phyloP scores from a whole-genome alignment of 2,113 vertebrate genomes.

The Syrmaticus mikado region DNA sequence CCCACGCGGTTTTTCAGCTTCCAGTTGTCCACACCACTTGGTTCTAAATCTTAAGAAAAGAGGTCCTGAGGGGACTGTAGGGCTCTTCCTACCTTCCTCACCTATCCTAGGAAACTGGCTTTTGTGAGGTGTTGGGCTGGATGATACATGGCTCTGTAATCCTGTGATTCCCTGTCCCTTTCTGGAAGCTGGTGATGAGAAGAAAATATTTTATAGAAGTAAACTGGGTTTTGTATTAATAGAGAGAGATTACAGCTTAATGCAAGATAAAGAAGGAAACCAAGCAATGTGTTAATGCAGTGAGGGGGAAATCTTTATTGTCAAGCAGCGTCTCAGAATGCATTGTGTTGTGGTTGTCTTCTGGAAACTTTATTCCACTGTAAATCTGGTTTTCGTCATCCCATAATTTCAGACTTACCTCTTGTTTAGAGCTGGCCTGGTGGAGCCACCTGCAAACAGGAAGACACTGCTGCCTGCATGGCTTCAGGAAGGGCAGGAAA shows the following conservation, averaged over 20 bases:
- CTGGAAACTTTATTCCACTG: constrained; percentile 13
- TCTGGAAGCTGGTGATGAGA: background rate
- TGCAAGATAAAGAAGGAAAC: constrained; percentile 14
- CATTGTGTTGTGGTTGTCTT: background rate
- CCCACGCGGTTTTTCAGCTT: background rate
- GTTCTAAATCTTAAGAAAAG: background rate
- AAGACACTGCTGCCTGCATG: background rate
- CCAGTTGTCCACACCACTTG: background rate
- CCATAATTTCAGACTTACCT: background rate
- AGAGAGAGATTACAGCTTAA: constrained; percentile 22
- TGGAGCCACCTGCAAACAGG: background rate
- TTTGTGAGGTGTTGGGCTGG: background rate
- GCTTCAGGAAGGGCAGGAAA: background rate
- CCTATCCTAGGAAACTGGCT: background rate
- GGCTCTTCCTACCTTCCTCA: background rate
- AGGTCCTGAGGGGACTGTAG: rapidly evolving
- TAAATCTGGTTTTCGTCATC: constrained; percentile 41
- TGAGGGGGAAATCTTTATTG: constrained; percentile 1
- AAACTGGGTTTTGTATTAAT: background rate
- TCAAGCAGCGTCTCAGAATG: constrained; percentile 27
- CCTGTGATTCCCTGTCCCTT: background rate
- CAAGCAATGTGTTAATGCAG: background rate
- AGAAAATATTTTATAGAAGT: background rate
- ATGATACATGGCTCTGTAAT: background rate
- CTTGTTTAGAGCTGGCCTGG: background rate